Evolutionary conservation across 2,888 invertebrate species (phyloP).

Genomic region (Seira musarum): DNA sequence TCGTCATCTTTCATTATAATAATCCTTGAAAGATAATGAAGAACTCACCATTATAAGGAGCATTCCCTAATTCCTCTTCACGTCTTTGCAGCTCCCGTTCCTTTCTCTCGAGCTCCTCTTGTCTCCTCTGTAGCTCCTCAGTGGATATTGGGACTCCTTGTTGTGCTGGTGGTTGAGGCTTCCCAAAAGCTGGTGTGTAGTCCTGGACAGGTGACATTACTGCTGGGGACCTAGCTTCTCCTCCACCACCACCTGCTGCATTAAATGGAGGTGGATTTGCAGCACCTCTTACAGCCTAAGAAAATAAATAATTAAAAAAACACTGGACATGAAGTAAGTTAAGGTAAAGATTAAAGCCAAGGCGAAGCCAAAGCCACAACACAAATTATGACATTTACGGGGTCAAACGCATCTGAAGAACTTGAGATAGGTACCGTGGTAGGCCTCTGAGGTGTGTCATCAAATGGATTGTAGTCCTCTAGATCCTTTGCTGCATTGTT

Average conservation of each 20-base stretch:
- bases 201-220: slow-evolving; percentile 69
- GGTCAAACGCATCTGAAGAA: slow-evolving; percentile 68
- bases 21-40: background rate
- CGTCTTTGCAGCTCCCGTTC: slow-evolving; percentile 90
- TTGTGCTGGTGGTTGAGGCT: slow-evolving; percentile 53
- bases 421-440: slow-evolving; percentile 68
- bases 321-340: background rate
- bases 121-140: slow-evolving; percentile 78
- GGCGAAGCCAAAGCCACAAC: no score
- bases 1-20: no score
- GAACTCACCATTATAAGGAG: slow-evolving; percentile 74
- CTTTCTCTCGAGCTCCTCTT: slow-evolving; percentile 93
- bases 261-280: slow-evolving; percentile 74
- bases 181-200: slow-evolving; percentile 65
- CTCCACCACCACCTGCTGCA: slow-evolving; percentile 70
- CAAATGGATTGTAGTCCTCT: slow-evolving; percentile 97
- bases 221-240: slow-evolving; percentile 65
- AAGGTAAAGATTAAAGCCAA: background rate
- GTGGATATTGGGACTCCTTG: slow-evolving; percentile 63
- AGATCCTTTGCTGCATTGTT: slow-evolving; percentile 81
- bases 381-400: slow-evolving; percentile 55
- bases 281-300: slow-evolving; percentile 73
- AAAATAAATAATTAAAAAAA: slow-evolving; percentile 27
- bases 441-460: slow-evolving; percentile 76
- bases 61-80: slow-evolving; percentile 86